phyloP scores from a whole-genome alignment of 1,140 invertebrate genomes.

The Berghia stephanieae region DNA sequence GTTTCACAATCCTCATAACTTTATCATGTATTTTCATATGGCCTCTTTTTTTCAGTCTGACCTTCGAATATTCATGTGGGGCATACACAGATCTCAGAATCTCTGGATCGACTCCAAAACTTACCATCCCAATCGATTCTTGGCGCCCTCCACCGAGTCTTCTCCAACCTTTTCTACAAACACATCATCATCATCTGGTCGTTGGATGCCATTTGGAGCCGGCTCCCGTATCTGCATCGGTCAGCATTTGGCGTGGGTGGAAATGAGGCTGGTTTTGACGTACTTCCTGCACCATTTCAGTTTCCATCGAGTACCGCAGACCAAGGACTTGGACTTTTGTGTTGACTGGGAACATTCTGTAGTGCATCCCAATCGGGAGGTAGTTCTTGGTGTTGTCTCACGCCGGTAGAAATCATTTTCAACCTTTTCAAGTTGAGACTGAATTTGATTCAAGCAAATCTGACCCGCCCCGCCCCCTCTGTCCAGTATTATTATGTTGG shows the following conservation, averaged over 20 bases:
- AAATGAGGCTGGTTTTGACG: slow-evolving; percentile 43
- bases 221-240: slow-evolving; percentile 50
- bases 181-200: too few species aligned
- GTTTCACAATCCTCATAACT: too few species aligned
- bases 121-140: slow-evolving; percentile 43
- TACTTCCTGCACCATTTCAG: slow-evolving; percentile 40
- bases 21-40: too few species aligned
- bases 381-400: slow-evolving; percentile 35
- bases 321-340: slow-evolving; percentile 42
- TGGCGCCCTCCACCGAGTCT: neutral
- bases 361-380: slow-evolving; percentile 47
- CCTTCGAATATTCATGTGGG: slow-evolving; percentile 42
- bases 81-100: slow-evolving; percentile 38
- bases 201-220: slow-evolving; percentile 48
- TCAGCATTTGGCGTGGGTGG: slow-evolving; percentile 47
- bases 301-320: slow-evolving; percentile 35
- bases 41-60: slow-evolving; percentile 33
- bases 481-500: too few species aligned
- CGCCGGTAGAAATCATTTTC: too few species aligned
- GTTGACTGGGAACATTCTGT: slow-evolving; percentile 51
- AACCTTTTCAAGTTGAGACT: too few species aligned
- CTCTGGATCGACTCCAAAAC: slow-evolving; percentile 32
- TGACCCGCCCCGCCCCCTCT: too few species aligned
- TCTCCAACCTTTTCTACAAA: too few species aligned
- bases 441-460: too few species aligned